Base-by-base conservation (phyloP, 2,113 vertebrate species). In the Scortum barcoo region DNA sequence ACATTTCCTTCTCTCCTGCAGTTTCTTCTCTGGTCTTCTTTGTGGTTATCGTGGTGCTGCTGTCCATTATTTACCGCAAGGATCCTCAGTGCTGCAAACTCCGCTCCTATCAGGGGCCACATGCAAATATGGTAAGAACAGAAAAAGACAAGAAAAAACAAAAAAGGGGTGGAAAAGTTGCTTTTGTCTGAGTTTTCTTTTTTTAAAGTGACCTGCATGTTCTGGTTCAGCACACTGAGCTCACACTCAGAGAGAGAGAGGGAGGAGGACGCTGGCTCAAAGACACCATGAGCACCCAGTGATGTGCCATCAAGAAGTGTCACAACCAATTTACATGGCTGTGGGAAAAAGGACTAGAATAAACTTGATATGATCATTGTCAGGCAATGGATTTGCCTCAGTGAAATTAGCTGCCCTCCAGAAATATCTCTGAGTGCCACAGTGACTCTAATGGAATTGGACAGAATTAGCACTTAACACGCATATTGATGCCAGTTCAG, bases 1-100 rank as follows among this genome's bases (percentile, higher is more conserved):
- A 70, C 38, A 63, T 50, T 44, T 54, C 20, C 62, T 53, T 86
- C 28, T 86, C 56, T 75, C 46, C 54, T 68, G 36, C 90, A 86
- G 96, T 96, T 76, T 96, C 95, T 28, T 95, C 95, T 33, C 85
- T 96, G 0, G 88, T 96, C 80, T 95, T 97, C 88, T 94, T 97
- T 56, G 88, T 95, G 83, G 89, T 96, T 0, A 86, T 96, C 56
- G 87, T 96, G 78, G 87, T 95, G 85, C 83, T 96, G 85, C 89
- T 97, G 83, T 95, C 95, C 80, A 88, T 96, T 42, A 93, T 96
- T 40, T 96, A 95, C 83, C 95, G 95, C 69, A 93, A 92, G 51
- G 92, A 95, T 78, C 93, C 93, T 38, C 93, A 93, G 70, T 96
- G 95, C 92, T 96, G 96, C 94, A 96, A 95, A 73, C 92, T 93